A percentile compares a stretch with the other conserved stretches of the same genome.
phyloP scores from a whole-genome alignment of 2,888 invertebrate species.

The Morinoia aosen region DNA sequence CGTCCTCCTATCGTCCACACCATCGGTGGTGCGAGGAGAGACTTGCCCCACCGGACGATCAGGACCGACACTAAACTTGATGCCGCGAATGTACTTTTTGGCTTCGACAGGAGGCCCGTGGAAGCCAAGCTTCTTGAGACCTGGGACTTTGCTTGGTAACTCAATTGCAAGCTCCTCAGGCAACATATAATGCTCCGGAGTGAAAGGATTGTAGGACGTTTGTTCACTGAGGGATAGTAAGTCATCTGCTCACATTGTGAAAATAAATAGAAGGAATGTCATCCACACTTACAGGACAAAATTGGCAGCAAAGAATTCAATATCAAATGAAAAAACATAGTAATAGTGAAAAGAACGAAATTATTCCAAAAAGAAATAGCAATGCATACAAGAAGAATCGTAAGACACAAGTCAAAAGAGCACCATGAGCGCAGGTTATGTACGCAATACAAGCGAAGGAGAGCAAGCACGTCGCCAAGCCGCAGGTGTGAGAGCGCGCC shows the following conservation, averaged over 20 bases:
- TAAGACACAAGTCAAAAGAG: not conserved
- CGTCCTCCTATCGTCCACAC: not conserved
- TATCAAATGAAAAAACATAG: not conserved
- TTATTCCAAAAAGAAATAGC: not conserved
- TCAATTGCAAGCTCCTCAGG: not conserved
- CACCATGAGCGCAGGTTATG: not conserved
- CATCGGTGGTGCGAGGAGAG: not conserved
- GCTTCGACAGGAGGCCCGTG: not conserved
- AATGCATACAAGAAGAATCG: not conserved
- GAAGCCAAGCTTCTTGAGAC: not conserved
- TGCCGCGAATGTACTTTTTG: constrained; percentile 7
- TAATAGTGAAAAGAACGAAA: not conserved
- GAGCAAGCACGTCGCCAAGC: not conserved
- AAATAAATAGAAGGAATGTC: not conserved
- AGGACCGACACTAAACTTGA: not conserved
- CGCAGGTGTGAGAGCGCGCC: not conserved
- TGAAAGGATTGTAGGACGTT: constrained; percentile 34
- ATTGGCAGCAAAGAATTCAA: not conserved
- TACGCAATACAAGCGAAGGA: not conserved
- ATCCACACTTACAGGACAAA: not conserved
- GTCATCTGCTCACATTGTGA: not conserved
- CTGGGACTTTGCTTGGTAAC: not conserved
- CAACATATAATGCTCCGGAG: constrained; percentile 36
- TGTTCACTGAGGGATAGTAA: constrained; percentile 41
- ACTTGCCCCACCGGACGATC: not conserved